These are phyloP conservation scores for Isurus oxyrinchus DNA, from an alignment of 2,113 vertebrate species.

Conservation along the genomic window DNA sequence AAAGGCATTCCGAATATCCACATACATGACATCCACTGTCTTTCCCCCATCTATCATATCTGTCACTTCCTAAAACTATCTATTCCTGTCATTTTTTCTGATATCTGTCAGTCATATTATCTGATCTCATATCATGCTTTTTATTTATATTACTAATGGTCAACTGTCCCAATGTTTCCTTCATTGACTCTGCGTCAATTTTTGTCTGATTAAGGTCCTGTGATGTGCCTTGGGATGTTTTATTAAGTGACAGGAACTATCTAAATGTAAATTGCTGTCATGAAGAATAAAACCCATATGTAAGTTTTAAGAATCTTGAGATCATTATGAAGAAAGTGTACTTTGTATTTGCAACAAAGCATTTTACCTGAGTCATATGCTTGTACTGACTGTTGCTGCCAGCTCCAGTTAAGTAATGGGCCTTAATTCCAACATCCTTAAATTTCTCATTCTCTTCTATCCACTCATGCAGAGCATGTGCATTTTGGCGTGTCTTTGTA, in stretches of 20 bases:
- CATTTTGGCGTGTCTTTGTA: constrained; percentile 82
- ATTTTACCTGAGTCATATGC: constrained; percentile 83
- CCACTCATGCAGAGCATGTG: constrained; percentile 79
- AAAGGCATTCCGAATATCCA: background rate
- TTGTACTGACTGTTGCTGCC: constrained; percentile 82
- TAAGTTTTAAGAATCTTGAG: background rate
- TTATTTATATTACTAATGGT: background rate
- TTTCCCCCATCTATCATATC: background rate
- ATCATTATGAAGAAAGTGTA: background rate
- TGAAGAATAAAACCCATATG: background rate
- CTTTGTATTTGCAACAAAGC: background rate
- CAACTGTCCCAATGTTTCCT: background rate
- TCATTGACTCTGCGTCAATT: background rate
- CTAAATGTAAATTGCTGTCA: background rate
- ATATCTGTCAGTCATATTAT: background rate
- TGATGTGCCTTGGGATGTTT: background rate
- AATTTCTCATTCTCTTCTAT: constrained; percentile 82
- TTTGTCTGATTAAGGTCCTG: background rate
- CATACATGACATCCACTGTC: background rate
- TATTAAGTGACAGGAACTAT: background rate
- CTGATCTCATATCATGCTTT: background rate
- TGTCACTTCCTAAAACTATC: background rate
- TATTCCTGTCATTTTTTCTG: background rate
- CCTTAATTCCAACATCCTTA: constrained; percentile 70
- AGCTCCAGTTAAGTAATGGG: constrained; percentile 76